A percentile compares a stretch with the other conserved stretches of the same genome.
Conservation (phyloP, 2,797 vertebrate species). For the Brotogeris chrysoptera region DNA sequence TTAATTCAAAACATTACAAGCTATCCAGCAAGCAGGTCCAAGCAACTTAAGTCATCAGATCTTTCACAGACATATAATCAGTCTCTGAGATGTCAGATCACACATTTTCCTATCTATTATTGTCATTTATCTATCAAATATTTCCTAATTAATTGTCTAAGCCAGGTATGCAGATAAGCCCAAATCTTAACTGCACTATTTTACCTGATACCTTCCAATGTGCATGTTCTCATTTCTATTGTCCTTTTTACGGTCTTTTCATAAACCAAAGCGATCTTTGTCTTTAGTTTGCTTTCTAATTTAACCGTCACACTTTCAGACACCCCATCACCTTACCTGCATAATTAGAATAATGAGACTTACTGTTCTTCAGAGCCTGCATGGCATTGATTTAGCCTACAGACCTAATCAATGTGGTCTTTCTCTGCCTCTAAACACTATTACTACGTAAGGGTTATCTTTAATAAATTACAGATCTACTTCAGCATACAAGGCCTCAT, state of each 20-base stretch:
- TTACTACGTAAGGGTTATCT: not conserved
- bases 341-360: not conserved
- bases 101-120: not conserved
- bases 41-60: not conserved
- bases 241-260: not conserved
- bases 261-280: not conserved
- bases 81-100: not conserved
- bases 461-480: not conserved
- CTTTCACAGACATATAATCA: not conserved
- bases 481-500: not conserved
- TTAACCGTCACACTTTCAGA: not conserved
- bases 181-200: not conserved
- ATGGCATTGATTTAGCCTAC: not conserved
- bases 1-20: not conserved
- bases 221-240: not conserved
- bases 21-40: not conserved
- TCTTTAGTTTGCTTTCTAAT: not conserved
- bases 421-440: not conserved
- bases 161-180: not conserved
- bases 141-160: not conserved
- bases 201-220: not conserved
- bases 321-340: not conserved
- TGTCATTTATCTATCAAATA: not conserved
- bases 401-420: not conserved
- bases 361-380: not conserved